Percentiles rank a stretch among this genome's conserved stretches.
Conservation (phyloP, 2,888 invertebrate genomes). For the Melinopterus prodromus region DNA sequence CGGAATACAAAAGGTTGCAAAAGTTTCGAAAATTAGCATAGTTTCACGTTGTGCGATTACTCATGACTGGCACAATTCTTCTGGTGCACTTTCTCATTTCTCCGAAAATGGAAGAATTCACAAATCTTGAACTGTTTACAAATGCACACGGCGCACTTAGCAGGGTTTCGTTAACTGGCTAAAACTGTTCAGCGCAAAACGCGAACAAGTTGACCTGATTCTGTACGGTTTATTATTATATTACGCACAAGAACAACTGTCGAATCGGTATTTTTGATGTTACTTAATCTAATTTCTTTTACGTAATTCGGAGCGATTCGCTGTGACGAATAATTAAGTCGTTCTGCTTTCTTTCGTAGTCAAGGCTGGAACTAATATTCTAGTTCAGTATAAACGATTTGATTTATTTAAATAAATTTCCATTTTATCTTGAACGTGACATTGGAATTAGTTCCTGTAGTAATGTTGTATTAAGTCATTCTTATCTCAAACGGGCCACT, state of each 20-base stretch:
- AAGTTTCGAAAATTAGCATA: slow-evolving; percentile 4
- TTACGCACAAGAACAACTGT: neutral
- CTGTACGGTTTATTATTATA: neutral
- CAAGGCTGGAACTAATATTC: neutral
- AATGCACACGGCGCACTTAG: neutral
- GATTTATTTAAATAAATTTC: neutral
- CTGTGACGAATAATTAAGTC: neutral
- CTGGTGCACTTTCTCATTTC: neutral
- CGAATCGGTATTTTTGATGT: neutral
- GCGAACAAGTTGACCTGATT: neutral
- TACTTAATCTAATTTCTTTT: neutral
- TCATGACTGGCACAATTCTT: neutral
- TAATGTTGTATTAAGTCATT: neutral
- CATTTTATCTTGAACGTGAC: neutral
- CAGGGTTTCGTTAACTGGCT: neutral
- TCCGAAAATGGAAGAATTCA: neutral
- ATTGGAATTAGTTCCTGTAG: neutral
- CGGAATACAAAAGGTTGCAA: neutral
- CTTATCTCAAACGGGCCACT: too few species aligned
- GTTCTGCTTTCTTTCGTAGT: neutral
- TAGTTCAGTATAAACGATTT: neutral
- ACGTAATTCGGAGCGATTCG: neutral
- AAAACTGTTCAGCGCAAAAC: neutral
- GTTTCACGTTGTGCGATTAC: neutral
- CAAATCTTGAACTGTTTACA: neutral